Evolutionary conservation across 2,888 invertebrate species (phyloP).

Genomic region (Lepidochitona cinerea): DNA sequence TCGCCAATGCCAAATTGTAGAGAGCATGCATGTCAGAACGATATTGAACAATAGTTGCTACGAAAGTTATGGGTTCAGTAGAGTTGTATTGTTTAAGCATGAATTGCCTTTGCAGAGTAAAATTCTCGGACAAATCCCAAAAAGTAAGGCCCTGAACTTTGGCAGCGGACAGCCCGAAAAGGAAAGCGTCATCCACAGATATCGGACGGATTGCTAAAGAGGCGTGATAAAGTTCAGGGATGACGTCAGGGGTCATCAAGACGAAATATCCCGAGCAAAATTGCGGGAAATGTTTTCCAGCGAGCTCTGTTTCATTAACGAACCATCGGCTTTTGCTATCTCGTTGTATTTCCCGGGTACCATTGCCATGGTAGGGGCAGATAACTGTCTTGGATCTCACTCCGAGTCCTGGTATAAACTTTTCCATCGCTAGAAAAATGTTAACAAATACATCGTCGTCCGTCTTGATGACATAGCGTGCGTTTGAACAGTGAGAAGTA

Average conservation of each 20-base stretch:
- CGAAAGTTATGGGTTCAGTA: not conserved
- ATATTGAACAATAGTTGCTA: not conserved
- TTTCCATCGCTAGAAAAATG: not conserved
- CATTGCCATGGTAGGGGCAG: not conserved
- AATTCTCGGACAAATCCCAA: not conserved
- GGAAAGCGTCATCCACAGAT: not conserved
- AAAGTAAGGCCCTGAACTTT: not conserved
- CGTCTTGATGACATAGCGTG: conserved; percentile 1
- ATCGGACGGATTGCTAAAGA: not conserved
- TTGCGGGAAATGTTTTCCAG: not conserved
- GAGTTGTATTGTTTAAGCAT: not conserved
- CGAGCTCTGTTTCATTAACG: not conserved
- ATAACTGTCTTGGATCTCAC: not conserved
- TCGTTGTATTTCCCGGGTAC: not conserved
- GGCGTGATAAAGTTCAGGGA: not conserved
- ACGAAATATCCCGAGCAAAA: conserved; percentile 2
- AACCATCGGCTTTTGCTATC: not conserved
- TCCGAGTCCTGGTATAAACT: not conserved
- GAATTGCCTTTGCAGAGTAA: not conserved
- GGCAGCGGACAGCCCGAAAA: not conserved
- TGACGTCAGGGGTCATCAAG: not conserved
- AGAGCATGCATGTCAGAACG: not conserved
- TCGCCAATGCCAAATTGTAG: conserved; percentile 20
- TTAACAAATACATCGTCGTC: conserved; percentile 1
- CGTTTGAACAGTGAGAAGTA: not conserved